A percentile compares a stretch with the other conserved stretches of the same genome.
These are phyloP conservation scores for Chymomyza amoena DNA, from an alignment of 2,888 invertebrate species.

Conservation along the genomic window DNA sequence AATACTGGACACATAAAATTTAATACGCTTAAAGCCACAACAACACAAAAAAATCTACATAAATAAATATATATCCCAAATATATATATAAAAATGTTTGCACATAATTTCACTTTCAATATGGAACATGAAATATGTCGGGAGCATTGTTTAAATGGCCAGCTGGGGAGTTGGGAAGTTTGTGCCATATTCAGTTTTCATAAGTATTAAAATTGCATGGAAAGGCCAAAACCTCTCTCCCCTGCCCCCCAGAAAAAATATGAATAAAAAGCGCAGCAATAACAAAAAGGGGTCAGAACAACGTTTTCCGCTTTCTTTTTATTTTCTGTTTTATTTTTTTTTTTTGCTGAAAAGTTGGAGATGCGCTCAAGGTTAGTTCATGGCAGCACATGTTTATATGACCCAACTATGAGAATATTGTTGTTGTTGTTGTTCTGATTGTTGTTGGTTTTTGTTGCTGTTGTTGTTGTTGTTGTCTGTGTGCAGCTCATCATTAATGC, in stretches of 20 bases:
- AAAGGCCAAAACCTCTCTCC: neutral
- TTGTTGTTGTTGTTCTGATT: constrained; percentile 8
- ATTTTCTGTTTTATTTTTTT: constrained; percentile 24
- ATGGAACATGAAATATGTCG: constrained; percentile 40
- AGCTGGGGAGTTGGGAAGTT: constrained; percentile 39
- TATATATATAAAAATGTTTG: neutral
- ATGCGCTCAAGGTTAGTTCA: constrained; percentile 4
- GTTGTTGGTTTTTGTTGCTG: constrained; percentile 21
- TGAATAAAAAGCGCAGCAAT: neutral
- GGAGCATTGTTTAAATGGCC: constrained; percentile 41
- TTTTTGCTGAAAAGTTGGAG: constrained; percentile 38
- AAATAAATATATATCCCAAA: no score
- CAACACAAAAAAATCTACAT: no score
- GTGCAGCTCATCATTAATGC: constrained; percentile 64
- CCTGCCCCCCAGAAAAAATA: neutral
- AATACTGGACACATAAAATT: neutral
- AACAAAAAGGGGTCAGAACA: constrained; percentile 9
- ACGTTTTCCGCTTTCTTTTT: constrained; percentile 39
- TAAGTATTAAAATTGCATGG: constrained; percentile 31
- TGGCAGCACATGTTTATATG: neutral
- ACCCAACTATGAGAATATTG: neutral
- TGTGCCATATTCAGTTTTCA: constrained; percentile 53
- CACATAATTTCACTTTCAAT: constrained; percentile 10
- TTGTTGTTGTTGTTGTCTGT: constrained; percentile 19
- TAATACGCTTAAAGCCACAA: neutral